Evolutionary conservation across 2,888 invertebrate species (phyloP), one percentile per base, ranked within the genome.

Genomic region (Beris chalybata): DNA sequence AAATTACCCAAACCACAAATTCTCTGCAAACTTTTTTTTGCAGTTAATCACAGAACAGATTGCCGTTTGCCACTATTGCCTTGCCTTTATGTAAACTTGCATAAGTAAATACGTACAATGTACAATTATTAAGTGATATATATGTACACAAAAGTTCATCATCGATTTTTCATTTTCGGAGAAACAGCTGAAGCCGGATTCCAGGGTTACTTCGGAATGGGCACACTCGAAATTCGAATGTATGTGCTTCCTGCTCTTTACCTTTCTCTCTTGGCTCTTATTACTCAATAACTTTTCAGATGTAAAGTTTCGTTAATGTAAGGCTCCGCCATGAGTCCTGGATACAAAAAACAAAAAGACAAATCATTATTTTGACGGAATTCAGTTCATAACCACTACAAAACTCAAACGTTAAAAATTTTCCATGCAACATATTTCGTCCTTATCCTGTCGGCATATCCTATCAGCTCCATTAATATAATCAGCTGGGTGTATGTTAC

Each of bases 181-280:
- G 55, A 56, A 56, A 38, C 55, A 56, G 55, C 55, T 56, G 55
- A 56, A 56, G 38, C 43, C 15, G 55, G 43, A 56, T 38, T 43
- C 55, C 55, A 43, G 55, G 55, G 55, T 56, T 53, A 53, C 38
- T 38, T 56, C 38, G 15, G 15, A 56, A 38, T 38, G 13, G 43
- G 15, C 12, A 9, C 15, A 43, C 38, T 9, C 38, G 22, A 22
- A 22, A 22, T 22, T 22, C 22, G 13, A 56, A n/a, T 56, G 55
- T 56, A 56, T 38, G n/a, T n/a, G 11, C 22, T 52, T 7, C 38
- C 15, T n/a, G 13, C 55, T 56, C 30, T n/a, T 13, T 54, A 7
- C 13, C 32, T 31, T 31, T 56, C 38, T 56, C 55, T 38, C 43
- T 38, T 38, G 32, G 43, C 55, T 13, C 15, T 38, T 38, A 56